These are phyloP conservation scores for Panagrolaimus sp. DNA, from an alignment of 1,140 invertebrate species.

Conservation along the genomic window DNA sequence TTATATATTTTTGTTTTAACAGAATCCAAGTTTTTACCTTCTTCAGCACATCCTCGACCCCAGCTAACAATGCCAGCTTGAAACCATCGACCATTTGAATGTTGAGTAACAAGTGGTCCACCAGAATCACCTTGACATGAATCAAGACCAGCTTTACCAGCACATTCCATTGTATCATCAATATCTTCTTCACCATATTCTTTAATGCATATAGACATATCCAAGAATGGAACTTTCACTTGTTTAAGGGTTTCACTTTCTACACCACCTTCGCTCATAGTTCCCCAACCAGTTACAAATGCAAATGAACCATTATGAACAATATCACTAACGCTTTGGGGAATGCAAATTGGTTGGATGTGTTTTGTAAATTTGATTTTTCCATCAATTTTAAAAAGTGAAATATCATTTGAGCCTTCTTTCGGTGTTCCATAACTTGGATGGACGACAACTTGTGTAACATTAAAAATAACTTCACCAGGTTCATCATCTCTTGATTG, in stretches of 20 bases:
- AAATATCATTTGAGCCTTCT: slow-evolving; percentile 15
- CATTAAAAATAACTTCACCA: slow-evolving; percentile 16
- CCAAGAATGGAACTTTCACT: slow-evolving; percentile 10
- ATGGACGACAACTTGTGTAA: slow-evolving; percentile 12
- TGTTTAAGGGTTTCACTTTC: neutral
- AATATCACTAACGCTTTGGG: slow-evolving; percentile 3
- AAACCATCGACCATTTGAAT: slow-evolving; percentile 15
- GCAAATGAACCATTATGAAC: slow-evolving; percentile 13
- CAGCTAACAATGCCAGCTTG: slow-evolving; percentile 16
- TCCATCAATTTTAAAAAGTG: slow-evolving; percentile 18
- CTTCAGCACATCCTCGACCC: slow-evolving; percentile 18
- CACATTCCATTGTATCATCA: neutral
- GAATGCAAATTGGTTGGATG: slow-evolving; percentile 24
- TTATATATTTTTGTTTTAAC: too few species aligned
- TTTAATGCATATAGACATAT: neutral
- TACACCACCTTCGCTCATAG: slow-evolving; percentile 5
- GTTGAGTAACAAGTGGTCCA: slow-evolving; percentile 21
- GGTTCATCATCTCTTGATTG: slow-evolving; percentile 14
- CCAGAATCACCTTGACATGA: slow-evolving; percentile 24
- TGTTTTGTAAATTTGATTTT: slow-evolving; percentile 17
- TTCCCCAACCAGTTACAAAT: slow-evolving; percentile 25
- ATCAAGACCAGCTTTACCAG: slow-evolving; percentile 14
- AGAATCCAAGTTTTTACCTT: neutral
- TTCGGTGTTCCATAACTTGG: slow-evolving; percentile 13
- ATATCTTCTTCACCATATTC: neutral